Base-by-base conservation (phyloP, 1,140 invertebrate genomes). In the Zophobas morio region DNA sequence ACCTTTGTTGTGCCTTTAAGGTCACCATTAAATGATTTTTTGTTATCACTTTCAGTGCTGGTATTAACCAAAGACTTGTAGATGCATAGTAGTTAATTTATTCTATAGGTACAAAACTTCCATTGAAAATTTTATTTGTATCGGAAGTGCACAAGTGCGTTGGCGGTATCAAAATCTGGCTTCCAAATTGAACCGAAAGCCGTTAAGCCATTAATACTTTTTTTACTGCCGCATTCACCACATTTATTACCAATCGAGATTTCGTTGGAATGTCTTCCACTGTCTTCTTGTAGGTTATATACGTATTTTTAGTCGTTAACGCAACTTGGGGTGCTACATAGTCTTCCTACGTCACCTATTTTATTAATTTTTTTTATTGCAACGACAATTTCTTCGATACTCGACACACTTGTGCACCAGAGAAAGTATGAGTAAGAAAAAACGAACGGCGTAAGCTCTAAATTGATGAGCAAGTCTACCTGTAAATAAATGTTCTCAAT, bases 341-440 rank as follows among this genome's bases (percentile, higher is more conserved):
- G 60, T 66, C 60, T 66, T 66, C 60, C 60, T 42, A 42, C 37
- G 42, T 66, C 60, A 66, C 56, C 5, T 35, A 56, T 56, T 56
- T 33, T 33, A 56, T 2, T 56, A 46, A 46, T 35, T 56, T 6
- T 20, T 20, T 20, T 20, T 20, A 20, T 20, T 20, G 20, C 20
- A 20, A 20, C 20, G 20, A 20, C 54, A 39, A 60, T 4, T 35
- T 36, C 40, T n/a, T 20, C 2, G 2, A 51, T 39, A 42, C 33
- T 6, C 32, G 42, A 66, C 42, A 32, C 20, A 66, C 2, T 66
- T 66, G 60, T 66, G 39, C 36, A 66, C 60, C 6, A 46, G 42
- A 46, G 42, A 8, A 46, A 3, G 42, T 46, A 46, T 46, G 3
- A 46, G 3, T 4, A 4, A 46, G 3, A 46, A 46, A 46, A 46